These are phyloP conservation scores for Palloptera scutellata DNA, from an alignment of 2,888 invertebrate species.

Conservation along the genomic window DNA sequence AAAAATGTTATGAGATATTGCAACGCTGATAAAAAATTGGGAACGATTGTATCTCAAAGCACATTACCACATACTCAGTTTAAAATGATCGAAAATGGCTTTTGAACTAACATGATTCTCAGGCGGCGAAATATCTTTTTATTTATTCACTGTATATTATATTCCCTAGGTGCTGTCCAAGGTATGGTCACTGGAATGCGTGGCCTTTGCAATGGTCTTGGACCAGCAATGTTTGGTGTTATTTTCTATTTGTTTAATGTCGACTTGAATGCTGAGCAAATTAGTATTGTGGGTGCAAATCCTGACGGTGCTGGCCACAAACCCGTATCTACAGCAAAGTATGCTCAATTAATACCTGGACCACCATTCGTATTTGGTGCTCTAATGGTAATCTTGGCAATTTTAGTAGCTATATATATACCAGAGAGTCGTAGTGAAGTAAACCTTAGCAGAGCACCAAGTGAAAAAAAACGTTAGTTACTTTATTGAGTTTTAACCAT, in stretches of 20 bases:
- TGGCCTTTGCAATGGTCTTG: conserved; percentile 96
- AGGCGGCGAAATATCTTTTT: no score
- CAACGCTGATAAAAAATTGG: neutral
- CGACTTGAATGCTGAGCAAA: conserved; percentile 84
- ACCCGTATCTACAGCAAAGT: conserved; percentile 60
- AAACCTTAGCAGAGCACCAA: conserved; percentile 63
- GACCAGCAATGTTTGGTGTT: conserved; percentile 98
- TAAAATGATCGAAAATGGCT: no score
- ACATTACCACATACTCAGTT: no score
- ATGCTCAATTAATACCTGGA: conserved; percentile 86
- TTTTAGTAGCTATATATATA: conserved; percentile 90
- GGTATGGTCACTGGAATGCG: conserved; percentile 99
- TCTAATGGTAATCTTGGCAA: conserved; percentile 92
- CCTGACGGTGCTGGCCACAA: conserved; percentile 19
- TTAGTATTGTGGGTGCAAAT: conserved; percentile 33
- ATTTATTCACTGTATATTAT: neutral
- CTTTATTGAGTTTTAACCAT: neutral
- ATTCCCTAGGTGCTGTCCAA: conserved; percentile 78
- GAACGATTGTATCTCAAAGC: neutral
- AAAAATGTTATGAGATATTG: neutral
- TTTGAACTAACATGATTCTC: no score
- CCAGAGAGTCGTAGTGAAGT: conserved; percentile 70
- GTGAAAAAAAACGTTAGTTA: conserved; percentile 71
- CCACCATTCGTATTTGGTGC: conserved; percentile 99
- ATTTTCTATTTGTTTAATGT: conserved; percentile 99